Percentiles rank a stretch among this genome's conserved stretches.
Conservation (phyloP, 1,140 invertebrate genomes). For the Drosophila melanica region DNA sequence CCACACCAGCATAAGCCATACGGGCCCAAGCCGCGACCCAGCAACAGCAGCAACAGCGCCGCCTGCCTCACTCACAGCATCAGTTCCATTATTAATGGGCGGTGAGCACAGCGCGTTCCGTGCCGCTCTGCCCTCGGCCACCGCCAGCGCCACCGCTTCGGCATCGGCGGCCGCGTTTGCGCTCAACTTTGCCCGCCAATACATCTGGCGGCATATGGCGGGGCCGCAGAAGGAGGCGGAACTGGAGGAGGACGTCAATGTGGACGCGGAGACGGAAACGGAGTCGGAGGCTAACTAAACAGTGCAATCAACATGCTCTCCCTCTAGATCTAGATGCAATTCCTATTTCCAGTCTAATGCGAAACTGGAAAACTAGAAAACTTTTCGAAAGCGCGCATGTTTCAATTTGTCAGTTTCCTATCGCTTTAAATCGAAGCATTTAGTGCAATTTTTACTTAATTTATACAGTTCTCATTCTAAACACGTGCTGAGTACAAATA, state of each 20-base stretch:
- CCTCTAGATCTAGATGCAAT: not conserved
- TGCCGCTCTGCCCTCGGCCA: conserved; percentile 83
- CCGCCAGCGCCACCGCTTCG: conserved; percentile 18
- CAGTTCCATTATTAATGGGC: conserved; percentile 88
- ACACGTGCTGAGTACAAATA: conserved; percentile 74
- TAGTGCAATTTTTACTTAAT: conserved; percentile 77
- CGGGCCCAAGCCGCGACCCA: conserved; percentile 26
- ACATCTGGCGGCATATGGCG: conserved; percentile 79
- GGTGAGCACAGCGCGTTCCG: conserved; percentile 94
- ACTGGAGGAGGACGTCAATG: conserved; percentile 89
- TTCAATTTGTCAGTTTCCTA: conserved; percentile 50
- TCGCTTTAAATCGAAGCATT: conserved; percentile 64
- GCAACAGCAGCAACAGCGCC: conserved; percentile 39
- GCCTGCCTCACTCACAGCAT: conserved; percentile 83
- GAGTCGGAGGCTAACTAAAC: conserved; percentile 32
- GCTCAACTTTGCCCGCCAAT: conserved; percentile 84
- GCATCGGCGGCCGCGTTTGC: conserved; percentile 83
- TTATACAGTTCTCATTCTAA: conserved; percentile 64
- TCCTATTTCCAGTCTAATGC: not conserved
- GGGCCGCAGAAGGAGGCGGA: conserved; percentile 28
- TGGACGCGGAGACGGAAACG: conserved; percentile 81
- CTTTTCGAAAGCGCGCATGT: not conserved
- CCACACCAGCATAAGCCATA: conserved; percentile 37
- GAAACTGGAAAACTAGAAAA: conserved; percentile 6
- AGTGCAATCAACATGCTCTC: conserved; percentile 33